phyloP scores from a whole-genome alignment of 2,888 invertebrate species.

The Drosophila parthenogenetica region DNA sequence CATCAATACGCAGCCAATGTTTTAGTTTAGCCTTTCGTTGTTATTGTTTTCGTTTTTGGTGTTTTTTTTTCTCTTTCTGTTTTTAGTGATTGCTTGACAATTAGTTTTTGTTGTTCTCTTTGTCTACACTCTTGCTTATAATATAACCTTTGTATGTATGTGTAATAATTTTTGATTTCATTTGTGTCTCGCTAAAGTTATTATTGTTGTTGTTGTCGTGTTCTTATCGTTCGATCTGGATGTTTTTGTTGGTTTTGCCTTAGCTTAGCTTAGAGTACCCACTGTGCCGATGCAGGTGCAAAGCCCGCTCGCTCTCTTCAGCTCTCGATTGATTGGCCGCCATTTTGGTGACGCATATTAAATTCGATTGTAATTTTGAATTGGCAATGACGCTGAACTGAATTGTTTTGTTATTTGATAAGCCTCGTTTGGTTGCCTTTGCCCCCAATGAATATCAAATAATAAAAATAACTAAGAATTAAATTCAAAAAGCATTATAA shows the following conservation, averaged over 20 bases:
- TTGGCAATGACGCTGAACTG: conserved; percentile 28
- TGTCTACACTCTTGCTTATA: conserved; percentile 27
- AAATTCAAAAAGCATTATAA: conserved; percentile 21
- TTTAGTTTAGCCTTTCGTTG: conserved; percentile 55
- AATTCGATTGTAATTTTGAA: conserved; percentile 54
- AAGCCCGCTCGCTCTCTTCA: conserved; percentile 41
- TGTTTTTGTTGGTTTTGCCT: conserved; percentile 62
- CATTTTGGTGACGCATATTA: conserved; percentile 60
- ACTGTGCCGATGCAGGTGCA: conserved; percentile 62
- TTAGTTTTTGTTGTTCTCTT: conserved; percentile 37
- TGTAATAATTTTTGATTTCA: conserved; percentile 38
- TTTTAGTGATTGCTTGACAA: conserved; percentile 57
- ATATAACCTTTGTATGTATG: conserved; percentile 14
- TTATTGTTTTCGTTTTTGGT: conserved; percentile 21
- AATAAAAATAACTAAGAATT: neutral
- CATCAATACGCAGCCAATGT: conserved; percentile 34
- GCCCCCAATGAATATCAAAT: conserved; percentile 23
- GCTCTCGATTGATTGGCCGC: conserved; percentile 70
- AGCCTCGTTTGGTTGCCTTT: conserved; percentile 36
- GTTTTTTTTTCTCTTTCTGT: conserved; percentile 26
- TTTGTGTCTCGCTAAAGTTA: conserved; percentile 36
- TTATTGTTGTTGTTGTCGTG: conserved; percentile 29
- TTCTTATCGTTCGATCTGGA: conserved; percentile 24
- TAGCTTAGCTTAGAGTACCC: conserved; percentile 31
- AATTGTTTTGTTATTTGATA: conserved; percentile 33